Base-by-base conservation (phyloP, 2,113 vertebrate genomes). In the Puntigrus tetrazona region DNA sequence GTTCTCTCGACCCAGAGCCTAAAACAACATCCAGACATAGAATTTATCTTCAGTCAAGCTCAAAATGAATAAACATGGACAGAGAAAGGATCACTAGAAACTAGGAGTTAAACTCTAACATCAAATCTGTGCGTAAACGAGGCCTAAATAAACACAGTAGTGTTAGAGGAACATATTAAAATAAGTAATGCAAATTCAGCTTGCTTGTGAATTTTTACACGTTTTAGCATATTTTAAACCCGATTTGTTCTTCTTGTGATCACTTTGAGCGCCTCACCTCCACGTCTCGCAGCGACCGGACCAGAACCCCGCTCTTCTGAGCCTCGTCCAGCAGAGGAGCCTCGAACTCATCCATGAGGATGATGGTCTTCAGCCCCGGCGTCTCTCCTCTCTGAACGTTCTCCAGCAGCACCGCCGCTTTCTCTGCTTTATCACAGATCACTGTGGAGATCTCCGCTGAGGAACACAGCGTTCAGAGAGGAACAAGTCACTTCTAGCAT, bases 391-490 rank as follows among this genome's bases (percentile, higher is more conserved):
- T 94, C 92, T 98, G 96, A 91, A 99, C 95, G 0, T 99, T 97
- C 31, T 94, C 95, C 41, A 99, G 90, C 27, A 99, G 96, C 47
- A 95, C 92, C 78, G 88, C 88, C 22, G 97, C 98, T 88, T 99
- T 99, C 78, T 97, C 96, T 0, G 93, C 91, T 72, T 96, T 98
- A 90, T 99, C 98, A 69, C 97, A 98, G 34, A 99, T 96, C 77
- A 99, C 97, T 0, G 95, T 99, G 89, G 95, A 95, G 88, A 99
- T 98, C 85, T 99, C 97, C 34, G 97, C 98, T 99, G 78, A 85
- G 87, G 78, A 20, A 57, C 0, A 50, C 47, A 50, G 47, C 8
- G 43, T 45, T 45, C 43, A 45, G 0, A 11, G 41, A 43, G 41
- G 16, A 13, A 63, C 5, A 16, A 7, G 13, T 7, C 13, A 11